Base-by-base conservation (phyloP, 2,888 invertebrate species). In the Mesoligia furuncula region DNA sequence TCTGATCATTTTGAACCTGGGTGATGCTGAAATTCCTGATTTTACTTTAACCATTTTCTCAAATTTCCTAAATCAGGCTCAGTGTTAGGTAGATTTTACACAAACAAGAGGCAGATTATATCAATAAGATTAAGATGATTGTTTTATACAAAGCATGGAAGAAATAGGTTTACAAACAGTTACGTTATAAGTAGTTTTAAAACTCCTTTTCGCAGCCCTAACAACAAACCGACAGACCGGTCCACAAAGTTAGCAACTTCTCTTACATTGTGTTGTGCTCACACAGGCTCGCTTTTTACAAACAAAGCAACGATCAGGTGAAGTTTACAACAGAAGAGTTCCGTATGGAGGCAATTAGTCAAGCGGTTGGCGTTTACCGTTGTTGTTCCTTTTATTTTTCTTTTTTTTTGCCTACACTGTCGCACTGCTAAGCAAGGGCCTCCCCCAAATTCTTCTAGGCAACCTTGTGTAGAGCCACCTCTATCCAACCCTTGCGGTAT, bases 281-380 rank as follows among this genome's bases (percentile, higher is more conserved):
- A 51, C 13, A 67, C 15, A 31, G 13, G 62, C 65, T 24, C n/a
- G 20, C 24, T 64, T 64, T 48, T 57, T 24, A 65, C 42, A 17
- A 75, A 66, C 76, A 70, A 70, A 36, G 11, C 20, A 65, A 15
- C n/a, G 65, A 15, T 24, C 36, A 66, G 42, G 65, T 66, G 51
- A 66, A 71, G 70, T 67, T 76, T 62, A 31, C 51, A 54, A 65
- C 64, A 39, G 2, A 39, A 76, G 36, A 67, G 65, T 76, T 69
- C 27, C 6, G 57, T 66, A 36, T 36, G 1, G 27, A 45, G 24
- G 69, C 69, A 57, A 80, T 80, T 69, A 73, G 59, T 45, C 57
- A 54, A 59, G 45, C n/a, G 51, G 6, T 59, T 31, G 59, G 20
- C 20, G 20, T 62, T 67, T 61, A 27, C 17, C n/a, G n/a, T 27